phyloP scores from a whole-genome alignment of 2,797 vertebrate species.

The Ficedula albicollis region DNA sequence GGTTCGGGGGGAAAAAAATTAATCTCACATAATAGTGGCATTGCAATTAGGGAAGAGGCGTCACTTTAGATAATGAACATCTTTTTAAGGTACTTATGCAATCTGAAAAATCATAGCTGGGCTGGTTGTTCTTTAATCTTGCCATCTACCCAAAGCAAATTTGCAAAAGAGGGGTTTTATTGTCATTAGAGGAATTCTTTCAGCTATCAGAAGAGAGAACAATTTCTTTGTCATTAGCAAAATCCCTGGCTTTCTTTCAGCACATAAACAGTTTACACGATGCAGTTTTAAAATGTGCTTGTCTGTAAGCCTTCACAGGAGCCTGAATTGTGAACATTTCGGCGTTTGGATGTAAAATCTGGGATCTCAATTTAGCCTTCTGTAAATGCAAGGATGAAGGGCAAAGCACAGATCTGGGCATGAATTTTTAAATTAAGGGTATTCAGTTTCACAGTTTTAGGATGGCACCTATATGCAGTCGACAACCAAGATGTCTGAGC shows the following conservation, averaged over 20 bases:
- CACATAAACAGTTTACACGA: constrained; percentile 48
- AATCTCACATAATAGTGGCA: background rate
- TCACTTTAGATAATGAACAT: constrained; percentile 38
- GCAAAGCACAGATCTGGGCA: constrained; percentile 71
- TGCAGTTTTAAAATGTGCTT: constrained; percentile 56
- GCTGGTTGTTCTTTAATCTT: constrained; percentile 33
- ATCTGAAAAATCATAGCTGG: constrained; percentile 47
- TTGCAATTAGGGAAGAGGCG: constrained; percentile 18
- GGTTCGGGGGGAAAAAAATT: background rate
- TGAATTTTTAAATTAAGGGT: constrained; percentile 74
- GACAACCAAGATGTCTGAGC: constrained; percentile 71
- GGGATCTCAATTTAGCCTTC: constrained; percentile 68
- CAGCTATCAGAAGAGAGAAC: constrained; percentile 19
- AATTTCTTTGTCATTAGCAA: constrained; percentile 62
- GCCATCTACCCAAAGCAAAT: constrained; percentile 24
- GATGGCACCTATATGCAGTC: constrained; percentile 69
- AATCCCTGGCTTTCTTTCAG: constrained; percentile 33
- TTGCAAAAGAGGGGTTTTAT: constrained; percentile 15
- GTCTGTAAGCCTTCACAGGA: constrained; percentile 55
- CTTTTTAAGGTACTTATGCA: constrained; percentile 34
- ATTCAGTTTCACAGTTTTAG: constrained; percentile 71
- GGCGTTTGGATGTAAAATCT: constrained; percentile 65
- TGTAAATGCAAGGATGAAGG: constrained; percentile 68
- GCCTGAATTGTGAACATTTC: constrained; percentile 63
- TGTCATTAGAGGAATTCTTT: constrained; percentile 45